Percentiles rank a stretch among this genome's conserved stretches.
Conservation (phyloP, 2,113 vertebrate genomes). For the Calidris pugnax region DNA sequence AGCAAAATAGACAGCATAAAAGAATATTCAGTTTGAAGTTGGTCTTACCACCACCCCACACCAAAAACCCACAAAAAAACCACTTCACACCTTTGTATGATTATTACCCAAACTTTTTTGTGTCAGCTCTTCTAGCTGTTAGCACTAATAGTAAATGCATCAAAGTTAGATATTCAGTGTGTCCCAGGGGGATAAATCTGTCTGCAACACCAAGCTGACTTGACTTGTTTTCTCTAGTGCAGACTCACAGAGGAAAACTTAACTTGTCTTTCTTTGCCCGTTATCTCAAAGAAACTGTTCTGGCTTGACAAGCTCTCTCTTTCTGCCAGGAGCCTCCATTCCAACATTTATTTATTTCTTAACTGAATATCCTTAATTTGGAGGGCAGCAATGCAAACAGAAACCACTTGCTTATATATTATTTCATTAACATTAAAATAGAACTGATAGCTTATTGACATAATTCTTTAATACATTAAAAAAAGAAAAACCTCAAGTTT, state of each 20-base stretch:
- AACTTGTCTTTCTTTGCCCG: neutral
- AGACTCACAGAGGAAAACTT: neutral
- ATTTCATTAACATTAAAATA: neutral
- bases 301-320: neutral
- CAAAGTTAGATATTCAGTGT: neutral
- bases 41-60: neutral
- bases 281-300: neutral
- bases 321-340: neutral
- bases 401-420: neutral
- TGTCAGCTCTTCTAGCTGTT: neutral
- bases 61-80: neutral
- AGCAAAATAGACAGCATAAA: neutral
- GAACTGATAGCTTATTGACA: neutral
- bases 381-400: neutral
- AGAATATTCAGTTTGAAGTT: rapidly evolving
- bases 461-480: neutral
- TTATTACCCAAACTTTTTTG: neutral
- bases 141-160: neutral
- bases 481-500: neutral
- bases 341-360: neutral
- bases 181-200: neutral
- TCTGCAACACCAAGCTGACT: neutral
- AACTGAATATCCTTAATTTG: neutral
- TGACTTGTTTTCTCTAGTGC: neutral
- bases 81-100: neutral